Evolutionary conservation across 2,888 invertebrate species (phyloP), one percentile per base, ranked within the genome.

Genomic region (Griposia aprilina): DNA sequence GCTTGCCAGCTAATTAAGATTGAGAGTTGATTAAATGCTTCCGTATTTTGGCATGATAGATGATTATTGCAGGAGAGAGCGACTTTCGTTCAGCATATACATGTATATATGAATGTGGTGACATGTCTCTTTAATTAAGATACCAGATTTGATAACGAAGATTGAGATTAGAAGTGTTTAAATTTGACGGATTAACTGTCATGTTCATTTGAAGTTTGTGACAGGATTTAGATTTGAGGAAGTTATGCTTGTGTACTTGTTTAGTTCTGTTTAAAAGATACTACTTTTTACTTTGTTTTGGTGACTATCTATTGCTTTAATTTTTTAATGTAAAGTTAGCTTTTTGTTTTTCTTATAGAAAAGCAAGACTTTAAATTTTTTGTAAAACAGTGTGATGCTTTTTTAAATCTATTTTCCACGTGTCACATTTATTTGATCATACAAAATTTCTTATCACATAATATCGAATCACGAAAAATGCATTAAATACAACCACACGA

Each of bases 1-100:
- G 52, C 80, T 93, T 93, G 93, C 90, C 90, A 93, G 91, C 94
- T 95, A 95, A 95, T 95, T 95, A 94, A 95, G 95, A 95, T 95
- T 88, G 90, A 90, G 91, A 90, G 87, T 92, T 94, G 94, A 95
- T 95, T 95, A 95, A 95, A 93, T 91, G 93, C 89, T 94, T 93
- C 92, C 92, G 91, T 89, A 88, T 90, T 88, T 87, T 90, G 87
- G 78, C 90, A 91, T 95, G 94, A 95, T 94, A 93, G 93, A 95
- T 95, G 93, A 91, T 93, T 91, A 93, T 92, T 92, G 89, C 91
- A 85, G 87, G 87, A 84, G 88, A 85, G 45, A 76, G 80, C 66
- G 77, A 88, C 80, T 87, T 82, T 81, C 81, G 62, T 72, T 76
- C 66, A 52, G 63, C 79, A 66, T 82, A 74, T 80, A 80, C 69